These are phyloP conservation scores for Ceriagrion tenellum DNA, from an alignment of 2,888 invertebrate species.

Conservation along the genomic window DNA sequence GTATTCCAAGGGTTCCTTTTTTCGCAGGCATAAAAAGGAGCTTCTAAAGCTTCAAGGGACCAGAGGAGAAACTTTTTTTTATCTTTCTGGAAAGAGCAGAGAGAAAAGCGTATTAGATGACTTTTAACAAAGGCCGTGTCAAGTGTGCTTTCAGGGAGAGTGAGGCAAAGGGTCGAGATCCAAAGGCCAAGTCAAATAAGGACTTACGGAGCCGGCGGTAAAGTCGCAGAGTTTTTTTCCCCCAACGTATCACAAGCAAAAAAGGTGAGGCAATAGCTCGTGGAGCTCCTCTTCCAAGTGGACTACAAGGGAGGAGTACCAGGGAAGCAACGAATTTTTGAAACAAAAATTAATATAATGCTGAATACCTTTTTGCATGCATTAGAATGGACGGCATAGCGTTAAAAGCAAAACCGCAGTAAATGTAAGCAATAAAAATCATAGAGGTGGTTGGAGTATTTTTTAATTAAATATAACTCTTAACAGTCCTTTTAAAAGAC, in stretches of 20 bases:
- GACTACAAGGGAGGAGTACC: not conserved
- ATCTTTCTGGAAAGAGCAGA: not conserved
- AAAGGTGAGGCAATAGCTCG: not conserved
- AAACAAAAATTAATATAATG: not conserved
- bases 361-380: not conserved
- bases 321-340: not conserved
- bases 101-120: conserved; percentile 40
- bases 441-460: too few relatives aligned
- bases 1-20: not conserved
- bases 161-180: not conserved
- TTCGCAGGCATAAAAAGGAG: not conserved
- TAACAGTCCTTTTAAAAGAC: too few relatives aligned
- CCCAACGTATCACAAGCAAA: not conserved
- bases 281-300: not conserved
- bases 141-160: conserved; percentile 23
- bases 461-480: too few relatives aligned
- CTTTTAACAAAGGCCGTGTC: conserved; percentile 45
- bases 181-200: conserved; percentile 19
- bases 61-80: not conserved
- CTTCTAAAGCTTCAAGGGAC: not conserved
- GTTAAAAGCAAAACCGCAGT: too few relatives aligned
- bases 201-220: not conserved
- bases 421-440: too few relatives aligned
- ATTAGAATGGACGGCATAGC: too few relatives aligned
- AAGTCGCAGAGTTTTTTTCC: not conserved